Evolutionary conservation across 2,113 vertebrate species (phyloP), one percentile per base, ranked within the genome.

Genomic region (Ceyx margarethae): DNA sequence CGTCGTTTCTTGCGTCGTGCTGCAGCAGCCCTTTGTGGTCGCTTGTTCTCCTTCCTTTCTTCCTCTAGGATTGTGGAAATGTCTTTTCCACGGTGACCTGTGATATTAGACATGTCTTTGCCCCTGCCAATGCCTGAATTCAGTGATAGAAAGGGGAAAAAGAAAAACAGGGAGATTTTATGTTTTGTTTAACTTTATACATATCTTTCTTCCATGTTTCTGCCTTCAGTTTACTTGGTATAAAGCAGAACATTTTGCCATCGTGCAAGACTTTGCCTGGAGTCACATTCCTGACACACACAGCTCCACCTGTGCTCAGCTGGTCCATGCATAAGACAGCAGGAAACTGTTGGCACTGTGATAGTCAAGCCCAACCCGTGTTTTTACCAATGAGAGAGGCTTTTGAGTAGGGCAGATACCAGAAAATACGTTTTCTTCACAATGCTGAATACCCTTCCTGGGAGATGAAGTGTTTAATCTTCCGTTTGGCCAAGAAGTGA

Each of bases 61-160:
- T 98, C 99, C 25, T 98, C 98, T 15, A 99, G 90, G 94, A 99
- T 99, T 85, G 98, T 97, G 83, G 99, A 99, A 78, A 99, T 99
- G 75, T 99, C 99, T 95, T 99, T 99, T 14, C 99, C 99, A 92
- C 95, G 98, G 89, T 97, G 98, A 85, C 99, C 99, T 8, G 99
- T 99, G 95, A 99, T 98, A 68, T 98, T 97, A 15, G 97, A 94
- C 95, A 98, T 98, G 81, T 98, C 98, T 95, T 98, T 98, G 75
- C 97, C 98, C 73, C 85, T 97, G 53, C 98, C 98, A 40, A 97
- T 92, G 91, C 97, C 98, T 98, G 79, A 60, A 80, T 78, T 76
- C 51, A 42, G 33, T 4, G 51, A 57, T 2, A 87, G 68, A 95
- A 80, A 5, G 40, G 6, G 35, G 15, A 35, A 58, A 54, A 62